Base-by-base conservation (phyloP, 2,888 invertebrate species). In the Beris morrisii region DNA sequence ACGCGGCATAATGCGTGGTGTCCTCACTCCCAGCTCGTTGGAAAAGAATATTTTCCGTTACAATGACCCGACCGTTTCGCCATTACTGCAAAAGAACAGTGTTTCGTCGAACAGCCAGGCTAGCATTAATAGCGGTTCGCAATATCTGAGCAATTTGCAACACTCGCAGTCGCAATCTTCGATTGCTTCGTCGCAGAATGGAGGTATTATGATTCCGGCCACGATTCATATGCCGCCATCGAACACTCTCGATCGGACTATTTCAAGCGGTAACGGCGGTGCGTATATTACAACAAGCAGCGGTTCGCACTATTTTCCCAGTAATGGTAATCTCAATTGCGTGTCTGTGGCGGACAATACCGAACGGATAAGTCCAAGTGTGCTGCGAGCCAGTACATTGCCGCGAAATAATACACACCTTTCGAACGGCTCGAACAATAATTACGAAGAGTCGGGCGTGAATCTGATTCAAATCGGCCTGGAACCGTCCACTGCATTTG, bases 381-480 rank as follows among this genome's bases (percentile, higher is more conserved):
- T 69, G 12, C 59, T 74, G 46, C 79, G 90, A 48, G 89, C 91
- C 1, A 88, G 88, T 28, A 91, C 91, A 1, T 78, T 91, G 58
- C 91, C 91, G 0, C 84, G 91, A 68, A 90, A 90, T 72, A 87
- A 87, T 38, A 88, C 71, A 30, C 66, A 68, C 7, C 30, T 52
- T n/a, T 63, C 56, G 9, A 71, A 70, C 56, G 69, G 32, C 82
- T 83, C 70, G 74, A 83, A 71, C 83, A 84, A 77, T 81, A 58
- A 57, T 53, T 83, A 83, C 71, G 83, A 84, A 67, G 83, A 84
- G 56, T 53, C 59, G n/a, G 84, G 84, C 70, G 79, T 85, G 12
- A 86, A 86, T 72, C 84, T 86, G 38, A 85, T 86, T 9, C 86
- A 86, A 72, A 86, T 86, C 58, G 86, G 86, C 4, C 81, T 86